Conservation (phyloP, 2,888 invertebrate genomes). For the Dynastes tityus region DNA sequence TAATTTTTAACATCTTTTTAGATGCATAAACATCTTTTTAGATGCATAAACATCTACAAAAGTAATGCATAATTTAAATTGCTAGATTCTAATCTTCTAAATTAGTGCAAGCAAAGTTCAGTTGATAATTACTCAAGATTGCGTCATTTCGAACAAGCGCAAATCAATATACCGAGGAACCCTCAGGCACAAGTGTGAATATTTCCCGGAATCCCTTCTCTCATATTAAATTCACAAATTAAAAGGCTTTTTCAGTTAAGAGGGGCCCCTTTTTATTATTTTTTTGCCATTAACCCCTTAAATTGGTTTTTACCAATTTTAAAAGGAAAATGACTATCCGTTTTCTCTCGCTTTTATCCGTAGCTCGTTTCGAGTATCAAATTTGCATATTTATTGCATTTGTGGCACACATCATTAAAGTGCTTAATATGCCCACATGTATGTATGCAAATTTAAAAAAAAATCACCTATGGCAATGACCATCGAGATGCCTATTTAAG, state of each 20-base stretch:
- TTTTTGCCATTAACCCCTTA: constrained; percentile 17
- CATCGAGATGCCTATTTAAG: background rate
- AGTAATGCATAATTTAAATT: too few species aligned
- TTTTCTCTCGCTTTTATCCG: constrained; percentile 20
- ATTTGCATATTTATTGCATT: constrained; percentile 22
- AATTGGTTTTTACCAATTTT: too few species aligned
- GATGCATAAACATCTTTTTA: too few species aligned
- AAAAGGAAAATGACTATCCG: constrained; percentile 26
- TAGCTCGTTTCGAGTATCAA: constrained; percentile 28
- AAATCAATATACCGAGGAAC: background rate
- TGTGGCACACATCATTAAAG: constrained; percentile 25
- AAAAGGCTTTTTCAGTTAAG: background rate
- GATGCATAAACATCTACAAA: too few species aligned
- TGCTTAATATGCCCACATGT: constrained; percentile 7
- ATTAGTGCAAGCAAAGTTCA: too few species aligned
- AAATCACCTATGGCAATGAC: background rate
- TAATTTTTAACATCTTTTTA: too few species aligned
- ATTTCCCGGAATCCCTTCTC: background rate
- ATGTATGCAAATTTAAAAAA: background rate
- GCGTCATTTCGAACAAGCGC: background rate
- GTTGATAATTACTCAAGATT: background rate
- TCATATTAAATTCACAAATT: constrained; percentile 11
- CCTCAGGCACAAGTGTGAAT: background rate
- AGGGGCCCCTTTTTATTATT: constrained; percentile 23
- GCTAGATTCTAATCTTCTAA: too few species aligned